Base-by-base conservation (phyloP, 2,113 vertebrate genomes). In the Tachycineta bicolor region DNA sequence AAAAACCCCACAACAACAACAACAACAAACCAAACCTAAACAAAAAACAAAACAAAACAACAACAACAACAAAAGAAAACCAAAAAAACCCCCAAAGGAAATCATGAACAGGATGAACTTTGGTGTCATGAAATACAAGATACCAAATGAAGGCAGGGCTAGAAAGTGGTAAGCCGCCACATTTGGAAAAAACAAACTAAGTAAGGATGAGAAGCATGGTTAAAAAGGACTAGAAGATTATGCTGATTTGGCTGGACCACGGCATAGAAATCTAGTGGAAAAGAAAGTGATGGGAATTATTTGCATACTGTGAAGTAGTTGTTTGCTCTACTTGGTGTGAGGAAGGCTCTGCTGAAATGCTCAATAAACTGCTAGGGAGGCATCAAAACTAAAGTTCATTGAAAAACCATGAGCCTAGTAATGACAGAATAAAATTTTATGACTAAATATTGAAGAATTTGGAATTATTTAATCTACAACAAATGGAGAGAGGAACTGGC, bases 71-170 rank as follows among this genome's bases (percentile, higher is more conserved):
- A n/a, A n/a, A n/a, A n/a, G n/a, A n/a, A n/a, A n/a, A n/a, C n/a
- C n/a, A n/a, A n/a, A n/a, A 55, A 39, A 13, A n/a, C n/a, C 17
- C 4, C 3, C 26, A 25, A 56, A 56, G 8, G 11, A 33, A 70
- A 31, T 13, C 1, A 17, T 0, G 0, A 78, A 10, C 6, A 59
- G 9, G 29, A 31, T 79, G 5, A 79, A 68, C 7, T 23, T 76
- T 3, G 2, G 12, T 76, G 24, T 22, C 11, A 60, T 0, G 0
- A 64, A 82, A 79, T 60, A n/a, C 9, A 78, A 22, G 10, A 12
- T 37, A 49, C 1, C 20, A 65, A 76, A 86, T 14, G 11, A 44
- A 56, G 12, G 15, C 21, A 73, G 16, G 19, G 15, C 34, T 39
- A 63, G 64, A 55, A 82, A 33, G 34, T 20, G 6, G 4, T 62